Base-by-base conservation (phyloP, 2,888 invertebrate genomes). In the Alloscopus bannaensis region DNA sequence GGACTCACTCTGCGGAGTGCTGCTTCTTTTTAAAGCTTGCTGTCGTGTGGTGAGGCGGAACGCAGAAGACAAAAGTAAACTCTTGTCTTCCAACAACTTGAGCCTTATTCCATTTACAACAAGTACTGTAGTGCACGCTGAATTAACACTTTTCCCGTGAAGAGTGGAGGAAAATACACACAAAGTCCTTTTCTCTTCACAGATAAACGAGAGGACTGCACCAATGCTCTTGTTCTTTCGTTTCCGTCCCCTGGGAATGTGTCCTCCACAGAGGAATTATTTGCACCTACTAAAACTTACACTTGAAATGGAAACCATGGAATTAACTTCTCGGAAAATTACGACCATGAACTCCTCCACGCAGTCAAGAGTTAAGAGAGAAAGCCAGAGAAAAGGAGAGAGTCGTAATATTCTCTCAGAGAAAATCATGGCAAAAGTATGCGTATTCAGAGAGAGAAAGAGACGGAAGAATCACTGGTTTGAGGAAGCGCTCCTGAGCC, bases 321-420 rank as follows among this genome's bases (percentile, higher is more conserved):
- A 73, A 73, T 73, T 65, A 73, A 65, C 65, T 73, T 65, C 55
- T 65, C 28, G 29, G 55, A 40, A 45, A 73, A 73, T 73, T 65
- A 65, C 57, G 73, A 65, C 45, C 57, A 22, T 36, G 47, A 65
- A 45, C 31, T 72, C 59, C 42, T 8, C 36, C 36, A 36, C 36
- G 13, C 6, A 36, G 36, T n/a, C n/a, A n/a, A n/a, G n/a, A n/a
- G n/a, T n/a, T n/a, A n/a, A n/a, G n/a, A n/a, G n/a, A n/a, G n/a
- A n/a, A n/a, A n/a, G n/a, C n/a, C n/a, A n/a, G n/a, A n/a, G n/a
- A n/a, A n/a, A n/a, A n/a, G n/a, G n/a, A n/a, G n/a, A n/a, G n/a
- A n/a, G n/a, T n/a, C n/a, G n/a, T n/a, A n/a, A n/a, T n/a, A n/a
- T n/a, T n/a, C n/a, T n/a, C n/a, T n/a, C n/a, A n/a, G n/a, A n/a